Evolutionary conservation across 1,140 invertebrate genomes (phyloP).

Genomic region (Myzus persicae): DNA sequence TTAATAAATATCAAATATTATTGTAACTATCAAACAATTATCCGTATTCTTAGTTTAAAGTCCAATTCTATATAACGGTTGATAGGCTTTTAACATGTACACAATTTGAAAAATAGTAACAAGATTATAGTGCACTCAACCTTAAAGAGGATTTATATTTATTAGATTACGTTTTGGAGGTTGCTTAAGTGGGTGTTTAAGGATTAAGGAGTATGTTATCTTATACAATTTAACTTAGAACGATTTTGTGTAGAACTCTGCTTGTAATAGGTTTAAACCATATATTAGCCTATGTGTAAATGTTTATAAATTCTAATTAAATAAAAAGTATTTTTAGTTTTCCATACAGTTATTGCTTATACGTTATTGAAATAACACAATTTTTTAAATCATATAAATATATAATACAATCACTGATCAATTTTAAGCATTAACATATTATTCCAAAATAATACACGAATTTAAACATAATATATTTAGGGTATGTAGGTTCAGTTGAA

Average conservation of each 20-base stretch:
- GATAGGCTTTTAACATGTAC: neutral
- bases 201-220: neutral
- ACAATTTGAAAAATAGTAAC: neutral
- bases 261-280: neutral
- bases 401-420: neutral
- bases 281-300: neutral
- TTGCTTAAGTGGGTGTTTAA: neutral
- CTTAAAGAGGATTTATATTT: neutral
- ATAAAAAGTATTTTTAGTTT: neutral
- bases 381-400: neutral
- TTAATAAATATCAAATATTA: neutral
- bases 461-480: neutral
- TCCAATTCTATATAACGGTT: neutral
- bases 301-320: neutral
- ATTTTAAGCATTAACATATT: neutral
- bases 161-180: neutral
- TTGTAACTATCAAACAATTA: too few relatives aligned
- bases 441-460: neutral
- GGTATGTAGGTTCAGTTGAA: neutral
- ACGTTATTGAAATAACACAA: neutral
- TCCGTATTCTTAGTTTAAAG: neutral
- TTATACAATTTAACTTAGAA: neutral
- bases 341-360: neutral
- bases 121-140: neutral
- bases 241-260: neutral